These are phyloP conservation scores for Apamea sordens DNA, from an alignment of 2,888 invertebrate species.

Conservation along the genomic window DNA sequence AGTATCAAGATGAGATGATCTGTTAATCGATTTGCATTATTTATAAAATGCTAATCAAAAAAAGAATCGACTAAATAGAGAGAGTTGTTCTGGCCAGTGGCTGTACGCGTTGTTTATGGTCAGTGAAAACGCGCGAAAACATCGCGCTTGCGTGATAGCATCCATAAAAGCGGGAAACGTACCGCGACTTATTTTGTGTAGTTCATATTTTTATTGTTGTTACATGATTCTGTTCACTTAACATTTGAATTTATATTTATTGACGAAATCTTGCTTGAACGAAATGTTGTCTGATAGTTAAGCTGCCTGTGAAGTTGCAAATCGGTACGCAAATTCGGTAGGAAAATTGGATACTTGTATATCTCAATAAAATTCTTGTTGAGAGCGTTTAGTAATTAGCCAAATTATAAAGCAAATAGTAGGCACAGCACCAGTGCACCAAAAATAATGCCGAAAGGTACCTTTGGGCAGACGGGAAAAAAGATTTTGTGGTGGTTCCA, in stretches of 20 bases:
- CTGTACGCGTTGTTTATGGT: slow-evolving; percentile 69
- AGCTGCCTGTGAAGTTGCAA: neutral
- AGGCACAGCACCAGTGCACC: neutral
- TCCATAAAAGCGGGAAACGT: slow-evolving; percentile 51
- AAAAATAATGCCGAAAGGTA: neutral
- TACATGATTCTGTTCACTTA: slow-evolving; percentile 31
- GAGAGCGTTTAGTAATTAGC: no score
- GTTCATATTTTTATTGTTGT: slow-evolving; percentile 21
- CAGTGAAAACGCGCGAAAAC: slow-evolving; percentile 76
- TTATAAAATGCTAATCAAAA: slow-evolving; percentile 59
- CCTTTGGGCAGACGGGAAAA: neutral
- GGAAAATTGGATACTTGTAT: neutral
- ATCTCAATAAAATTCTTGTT: no score
- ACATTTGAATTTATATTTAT: neutral
- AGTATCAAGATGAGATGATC: slow-evolving; percentile 39
- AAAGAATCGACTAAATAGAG: slow-evolving; percentile 65
- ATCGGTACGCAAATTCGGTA: neutral
- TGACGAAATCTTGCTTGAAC: neutral
- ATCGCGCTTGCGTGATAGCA: slow-evolving; percentile 63
- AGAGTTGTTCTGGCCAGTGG: slow-evolving; percentile 62
- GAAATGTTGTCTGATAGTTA: neutral
- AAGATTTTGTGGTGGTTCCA: neutral
- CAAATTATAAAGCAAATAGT: neutral
- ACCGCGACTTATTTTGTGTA: slow-evolving; percentile 38
- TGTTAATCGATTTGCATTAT: slow-evolving; percentile 56